These are phyloP conservation scores for Cosmia pyralina DNA, from an alignment of 2,888 invertebrate genomes.

Conservation along the genomic window DNA sequence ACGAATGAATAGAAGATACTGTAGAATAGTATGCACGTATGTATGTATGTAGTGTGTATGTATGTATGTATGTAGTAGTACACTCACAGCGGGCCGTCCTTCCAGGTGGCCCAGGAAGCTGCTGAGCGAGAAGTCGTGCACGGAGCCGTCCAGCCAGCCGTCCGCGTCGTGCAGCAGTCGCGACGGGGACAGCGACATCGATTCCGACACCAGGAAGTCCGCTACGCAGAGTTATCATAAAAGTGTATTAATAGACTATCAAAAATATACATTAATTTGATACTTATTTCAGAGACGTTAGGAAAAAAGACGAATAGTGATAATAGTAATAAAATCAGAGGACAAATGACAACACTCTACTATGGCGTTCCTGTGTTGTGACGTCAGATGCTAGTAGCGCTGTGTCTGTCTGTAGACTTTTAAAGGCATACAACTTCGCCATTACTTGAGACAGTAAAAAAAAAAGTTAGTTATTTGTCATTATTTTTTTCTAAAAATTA, in stretches of 20 bases:
- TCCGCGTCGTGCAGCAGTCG: constrained; percentile 92
- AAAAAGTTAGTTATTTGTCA: too few relatives aligned
- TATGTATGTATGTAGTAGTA: too few relatives aligned
- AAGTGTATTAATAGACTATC: not conserved
- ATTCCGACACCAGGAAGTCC: constrained; percentile 81
- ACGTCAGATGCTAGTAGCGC: too few relatives aligned
- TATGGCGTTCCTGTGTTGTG: not conserved
- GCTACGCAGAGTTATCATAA: constrained; percentile 8
- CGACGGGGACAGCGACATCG: constrained; percentile 91
- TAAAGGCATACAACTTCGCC: too few relatives aligned
- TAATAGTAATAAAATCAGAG: not conserved
- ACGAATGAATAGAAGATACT: not conserved
- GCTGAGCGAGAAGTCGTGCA: constrained; percentile 96
- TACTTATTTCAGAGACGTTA: not conserved
- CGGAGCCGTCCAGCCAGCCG: constrained; percentile 94
- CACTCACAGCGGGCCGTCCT: constrained; percentile 79
- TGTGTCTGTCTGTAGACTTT: not conserved
- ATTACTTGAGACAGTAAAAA: too few relatives aligned
- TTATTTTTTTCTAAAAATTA: too few relatives aligned
- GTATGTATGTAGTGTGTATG: too few relatives aligned
- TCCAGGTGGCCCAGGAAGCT: constrained; percentile 96
- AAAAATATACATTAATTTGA: not conserved
- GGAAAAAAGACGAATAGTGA: not conserved
- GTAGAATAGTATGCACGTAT: too few relatives aligned
- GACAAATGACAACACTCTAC: not conserved